A percentile compares a stretch with the other conserved stretches of the same genome.
These are phyloP conservation scores for Bovichtus variegatus DNA, from an alignment of 2,797 vertebrate genomes.

Conservation along the genomic window DNA sequence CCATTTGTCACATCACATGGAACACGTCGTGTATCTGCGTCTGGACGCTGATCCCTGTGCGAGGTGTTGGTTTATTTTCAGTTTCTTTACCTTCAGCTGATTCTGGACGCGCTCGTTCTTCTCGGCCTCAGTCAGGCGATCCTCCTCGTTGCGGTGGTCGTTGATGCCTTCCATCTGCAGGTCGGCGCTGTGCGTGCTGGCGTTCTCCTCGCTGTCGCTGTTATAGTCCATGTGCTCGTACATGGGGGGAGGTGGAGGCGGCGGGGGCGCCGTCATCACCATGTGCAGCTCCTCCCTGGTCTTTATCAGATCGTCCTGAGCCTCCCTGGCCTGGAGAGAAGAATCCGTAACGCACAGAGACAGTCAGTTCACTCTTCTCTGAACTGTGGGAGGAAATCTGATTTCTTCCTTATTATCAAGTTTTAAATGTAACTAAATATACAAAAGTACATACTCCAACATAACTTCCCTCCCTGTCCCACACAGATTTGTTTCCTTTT, in stretches of 20 bases:
- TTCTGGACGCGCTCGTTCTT: constrained; percentile 95
- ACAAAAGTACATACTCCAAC: not conserved
- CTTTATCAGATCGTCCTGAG: constrained; percentile 91
- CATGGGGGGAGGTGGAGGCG: constrained; percentile 81
- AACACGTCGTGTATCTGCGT: too few relatives aligned
- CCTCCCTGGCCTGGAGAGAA: constrained; percentile 87
- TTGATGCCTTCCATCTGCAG: constrained; percentile 88
- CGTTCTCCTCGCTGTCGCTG: constrained; percentile 88
- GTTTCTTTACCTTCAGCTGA: constrained; percentile 86
- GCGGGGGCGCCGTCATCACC: constrained; percentile 88
- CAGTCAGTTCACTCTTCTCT: not conserved
- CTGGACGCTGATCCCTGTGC: too few relatives aligned
- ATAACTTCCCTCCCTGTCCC: not conserved
- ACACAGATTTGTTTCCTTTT: not conserved
- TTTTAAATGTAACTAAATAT: not conserved
- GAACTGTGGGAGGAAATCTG: not conserved
- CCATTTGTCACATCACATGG: too few relatives aligned
- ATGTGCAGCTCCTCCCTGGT: constrained; percentile 93
- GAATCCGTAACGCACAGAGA: not conserved
- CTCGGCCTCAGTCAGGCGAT: constrained; percentile 92
- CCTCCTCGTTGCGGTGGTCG: constrained; percentile 92
- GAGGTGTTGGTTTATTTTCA: too few relatives aligned
- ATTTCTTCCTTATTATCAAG: not conserved
- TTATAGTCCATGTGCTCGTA: constrained; percentile 87
- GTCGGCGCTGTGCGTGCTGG: constrained; percentile 90